phyloP scores from a whole-genome alignment of 2,113 vertebrate genomes.

The Crocuta crocuta region DNA sequence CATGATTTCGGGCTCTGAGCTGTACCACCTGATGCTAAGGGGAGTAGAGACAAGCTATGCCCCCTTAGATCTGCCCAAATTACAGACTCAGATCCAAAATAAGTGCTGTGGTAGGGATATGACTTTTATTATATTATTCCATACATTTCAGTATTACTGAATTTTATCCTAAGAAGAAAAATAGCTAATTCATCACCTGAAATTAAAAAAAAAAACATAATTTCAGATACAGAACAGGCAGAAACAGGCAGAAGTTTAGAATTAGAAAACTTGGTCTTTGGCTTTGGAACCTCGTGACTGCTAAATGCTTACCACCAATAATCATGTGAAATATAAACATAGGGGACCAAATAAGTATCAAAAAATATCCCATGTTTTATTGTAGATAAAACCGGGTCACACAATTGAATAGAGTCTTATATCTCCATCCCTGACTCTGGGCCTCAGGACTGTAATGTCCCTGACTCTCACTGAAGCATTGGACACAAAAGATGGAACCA shows the following conservation, averaged over 20 bases:
- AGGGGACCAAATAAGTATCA: background rate
- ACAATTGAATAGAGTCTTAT: background rate
- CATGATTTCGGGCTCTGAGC: background rate
- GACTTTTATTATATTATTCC: background rate
- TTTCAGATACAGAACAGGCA: background rate
- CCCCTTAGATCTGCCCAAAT: background rate
- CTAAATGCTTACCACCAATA: background rate
- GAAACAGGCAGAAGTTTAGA: background rate
- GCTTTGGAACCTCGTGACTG: background rate
- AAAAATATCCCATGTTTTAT: background rate
- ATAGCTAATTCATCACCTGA: background rate
- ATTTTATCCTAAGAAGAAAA: background rate
- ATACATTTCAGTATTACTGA: background rate
- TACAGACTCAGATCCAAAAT: background rate
- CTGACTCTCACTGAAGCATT: background rate
- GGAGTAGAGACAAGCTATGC: background rate
- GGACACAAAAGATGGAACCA: background rate
- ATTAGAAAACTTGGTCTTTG: background rate
- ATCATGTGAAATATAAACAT: background rate
- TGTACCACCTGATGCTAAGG: fast-evolving
- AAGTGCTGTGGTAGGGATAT: background rate
- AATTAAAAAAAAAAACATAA: background rate
- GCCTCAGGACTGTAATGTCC: background rate
- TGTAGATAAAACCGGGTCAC: background rate
- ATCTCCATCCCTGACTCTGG: background rate